Evolutionary conservation across 2,113 vertebrate species (phyloP), one percentile per base, ranked within the genome.

Genomic region (Chrysochloris asiatica): DNA sequence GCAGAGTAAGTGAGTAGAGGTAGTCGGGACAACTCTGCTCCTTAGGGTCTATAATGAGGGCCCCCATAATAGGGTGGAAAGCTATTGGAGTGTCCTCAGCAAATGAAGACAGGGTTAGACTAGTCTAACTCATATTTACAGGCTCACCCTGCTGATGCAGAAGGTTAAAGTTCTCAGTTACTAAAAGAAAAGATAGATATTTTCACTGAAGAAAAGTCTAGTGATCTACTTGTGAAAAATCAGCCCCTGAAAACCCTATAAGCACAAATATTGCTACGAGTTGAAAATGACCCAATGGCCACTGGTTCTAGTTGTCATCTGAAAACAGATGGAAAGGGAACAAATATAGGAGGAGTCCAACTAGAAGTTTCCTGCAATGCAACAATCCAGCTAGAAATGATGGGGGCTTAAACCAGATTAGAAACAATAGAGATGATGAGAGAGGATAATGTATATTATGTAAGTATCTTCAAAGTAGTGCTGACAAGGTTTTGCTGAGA

Each of bases 1-100:
- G 6, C 33, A 8, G 26, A 0, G 10, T 1, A 13, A 80, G 13
- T 11, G 48, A 0, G 2, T 45, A 41, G 12, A 19, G 0, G 2
- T 8, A 8, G 13, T 3, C 13, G 24, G 41, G 14, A 14, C 8
- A 45, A 30, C n/a, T 69, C 30, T 36, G 48, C 41, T 59, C 61
- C 73, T 4, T 30, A 43, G 4, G 41, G 26, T 67, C n/a, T n/a
- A n/a, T n/a, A n/a, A n/a, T n/a, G n/a, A n/a, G n/a, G n/a, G n/a
- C n/a, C n/a, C n/a, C n/a, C n/a, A 1, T 0, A 36, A 26, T 16
- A 8, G 26, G n/a, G 82, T 45, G 24, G 36, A 41, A 59, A 65
- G 22, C 78, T 54, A 33, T 0, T 71, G 65, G 21, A 17, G 10
- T 41, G 14, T 24, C 56, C 21, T 63, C 26, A 43, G 17, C n/a